Evolutionary conservation across 2,797 vertebrate species (phyloP), one percentile per base, ranked within the genome.

Genomic region (Eleutherodactylus coqui): DNA sequence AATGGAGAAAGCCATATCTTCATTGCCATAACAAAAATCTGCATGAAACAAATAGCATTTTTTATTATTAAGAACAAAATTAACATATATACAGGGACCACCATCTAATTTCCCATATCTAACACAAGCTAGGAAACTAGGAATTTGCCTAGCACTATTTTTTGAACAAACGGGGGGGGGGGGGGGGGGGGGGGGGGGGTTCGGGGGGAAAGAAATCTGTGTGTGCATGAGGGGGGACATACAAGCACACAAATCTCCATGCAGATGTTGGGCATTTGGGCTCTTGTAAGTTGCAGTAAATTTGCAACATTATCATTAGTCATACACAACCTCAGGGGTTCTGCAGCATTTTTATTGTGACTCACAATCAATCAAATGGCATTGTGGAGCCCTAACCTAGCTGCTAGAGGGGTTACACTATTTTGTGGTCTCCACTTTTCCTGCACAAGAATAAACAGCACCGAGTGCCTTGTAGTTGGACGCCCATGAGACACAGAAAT

Each of bases 11-110:
- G 96, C 95, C 91, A 99, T 89, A 89, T 99, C 98, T 89, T 99
- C 98, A 0, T 97, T 99, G 19, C 98, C 98, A 36, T 99, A 99
- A 93, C 98, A 99, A 90, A 99, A 99, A 91, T 99, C 98, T 99
- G 92, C 75, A 89, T 88, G 55, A 47, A 85, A 77, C n/a, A 81
- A 69, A 45, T 5, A 64, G 14, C 13, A 79, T 60, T 11, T 47
- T 16, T 64, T 81, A 78, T 24, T 36, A 72, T 24, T 11, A 24
- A 70, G 3, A n/a, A n/a, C 16, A 14, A 47, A 47, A 0, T 6
- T 27, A 11, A 60, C 13, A 29, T 10, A 60, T 27, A 60, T n/a
- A n/a, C n/a, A 60, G 58, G 58, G 1, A 14, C 58, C 24, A n/a
- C 3, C 24, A 27, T 58, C 4, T n/a, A 58, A 27, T n/a, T 58